A percentile compares a stretch with the other conserved stretches of the same genome.
Conservation (phyloP, 2,797 vertebrate genomes). For the Linurgus olivaceus region DNA sequence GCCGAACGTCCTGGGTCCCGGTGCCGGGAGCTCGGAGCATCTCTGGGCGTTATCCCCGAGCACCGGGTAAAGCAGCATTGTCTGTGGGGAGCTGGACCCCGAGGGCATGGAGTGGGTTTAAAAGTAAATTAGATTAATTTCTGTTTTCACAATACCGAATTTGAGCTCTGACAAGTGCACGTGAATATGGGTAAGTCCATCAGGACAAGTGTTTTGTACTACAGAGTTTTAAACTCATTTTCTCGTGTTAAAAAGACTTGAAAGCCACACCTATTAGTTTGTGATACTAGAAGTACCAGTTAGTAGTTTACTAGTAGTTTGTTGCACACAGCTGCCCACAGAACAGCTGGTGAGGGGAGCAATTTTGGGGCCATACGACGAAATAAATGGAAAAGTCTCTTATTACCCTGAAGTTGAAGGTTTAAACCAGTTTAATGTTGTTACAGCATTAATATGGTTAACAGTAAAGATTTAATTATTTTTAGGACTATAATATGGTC, state of each 20-base stretch:
- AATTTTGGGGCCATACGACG: accelerated
- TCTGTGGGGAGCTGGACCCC: not conserved
- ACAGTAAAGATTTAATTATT: not conserved
- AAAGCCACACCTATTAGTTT: not conserved
- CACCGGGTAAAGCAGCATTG: not conserved
- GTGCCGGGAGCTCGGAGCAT: not conserved
- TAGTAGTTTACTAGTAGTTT: not conserved
- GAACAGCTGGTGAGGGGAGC: not conserved
- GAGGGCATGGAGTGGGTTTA: not conserved
- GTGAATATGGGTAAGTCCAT: not conserved
- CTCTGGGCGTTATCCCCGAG: not conserved
- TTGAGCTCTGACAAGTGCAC: not conserved
- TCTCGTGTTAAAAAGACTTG: not conserved
- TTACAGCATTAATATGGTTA: not conserved
- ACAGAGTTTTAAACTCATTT: not conserved
- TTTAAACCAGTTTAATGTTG: not conserved
- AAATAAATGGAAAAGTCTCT: not conserved
- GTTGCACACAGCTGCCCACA: accelerated
- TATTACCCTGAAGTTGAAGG: not conserved
- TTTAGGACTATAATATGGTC: not conserved
- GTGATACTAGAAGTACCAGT: not conserved
- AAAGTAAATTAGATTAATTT: not conserved
- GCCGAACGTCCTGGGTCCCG: not conserved
- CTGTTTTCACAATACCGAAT: not conserved
- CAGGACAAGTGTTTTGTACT: not conserved